phyloP scores from a whole-genome alignment of 2,797 vertebrate genomes.

The Harpagifer antarcticus region DNA sequence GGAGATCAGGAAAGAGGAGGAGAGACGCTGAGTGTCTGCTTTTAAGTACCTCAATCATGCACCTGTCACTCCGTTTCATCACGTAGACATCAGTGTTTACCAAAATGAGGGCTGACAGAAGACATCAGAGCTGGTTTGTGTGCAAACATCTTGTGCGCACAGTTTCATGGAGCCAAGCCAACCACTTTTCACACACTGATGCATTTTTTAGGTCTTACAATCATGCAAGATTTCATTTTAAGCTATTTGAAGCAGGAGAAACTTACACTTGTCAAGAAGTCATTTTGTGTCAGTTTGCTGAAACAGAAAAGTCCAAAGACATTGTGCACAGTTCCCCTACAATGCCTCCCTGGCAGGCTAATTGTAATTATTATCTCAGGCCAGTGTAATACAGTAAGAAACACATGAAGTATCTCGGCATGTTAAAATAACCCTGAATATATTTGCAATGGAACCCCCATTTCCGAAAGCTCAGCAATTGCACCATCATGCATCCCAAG shows the following conservation, averaged over 20 bases:
- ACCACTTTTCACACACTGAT: slow-evolving; percentile 43
- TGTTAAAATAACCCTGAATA: slow-evolving; percentile 71
- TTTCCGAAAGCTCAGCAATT: slow-evolving; percentile 78
- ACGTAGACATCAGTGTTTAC: slow-evolving; percentile 91
- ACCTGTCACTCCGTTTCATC: slow-evolving; percentile 92
- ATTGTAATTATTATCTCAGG: slow-evolving; percentile 62
- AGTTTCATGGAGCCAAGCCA: slow-evolving; percentile 51
- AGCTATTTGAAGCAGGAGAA: slow-evolving; percentile 37
- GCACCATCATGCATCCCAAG: slow-evolving; percentile 87
- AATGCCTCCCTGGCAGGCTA: slow-evolving; percentile 35
- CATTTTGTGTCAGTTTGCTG: slow-evolving; percentile 43
- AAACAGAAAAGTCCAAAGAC: slow-evolving; percentile 24
- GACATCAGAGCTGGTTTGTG: slow-evolving; percentile 81
- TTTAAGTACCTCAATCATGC: slow-evolving; percentile 90
- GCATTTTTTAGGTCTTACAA: slow-evolving; percentile 66
- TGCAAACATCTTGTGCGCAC: slow-evolving; percentile 77
- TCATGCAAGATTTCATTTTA: slow-evolving; percentile 55
- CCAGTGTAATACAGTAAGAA: slow-evolving; percentile 53
- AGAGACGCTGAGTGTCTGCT: slow-evolving; percentile 89
- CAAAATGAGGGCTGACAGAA: slow-evolving; percentile 87
- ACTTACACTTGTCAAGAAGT: slow-evolving; percentile 32
- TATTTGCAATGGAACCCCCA: slow-evolving; percentile 77
- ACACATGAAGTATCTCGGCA: slow-evolving; percentile 39
- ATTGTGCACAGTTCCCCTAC: slow-evolving; percentile 10
- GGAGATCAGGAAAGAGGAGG: slow-evolving; percentile 76